Evolutionary conservation across 1,140 invertebrate species (phyloP).

Genomic region (Rhysida immarginata): DNA sequence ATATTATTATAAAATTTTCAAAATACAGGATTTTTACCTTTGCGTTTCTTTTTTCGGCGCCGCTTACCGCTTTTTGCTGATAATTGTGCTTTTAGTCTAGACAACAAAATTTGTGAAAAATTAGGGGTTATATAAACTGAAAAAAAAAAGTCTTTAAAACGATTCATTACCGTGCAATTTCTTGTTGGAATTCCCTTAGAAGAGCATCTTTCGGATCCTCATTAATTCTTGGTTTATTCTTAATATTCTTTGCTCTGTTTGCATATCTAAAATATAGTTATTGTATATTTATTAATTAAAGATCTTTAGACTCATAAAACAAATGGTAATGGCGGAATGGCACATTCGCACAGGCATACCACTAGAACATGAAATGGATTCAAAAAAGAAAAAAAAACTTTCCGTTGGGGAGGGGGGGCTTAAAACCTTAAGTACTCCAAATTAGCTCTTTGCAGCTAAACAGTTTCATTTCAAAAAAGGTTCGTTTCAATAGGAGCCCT

Average conservation of each 20-base stretch:
- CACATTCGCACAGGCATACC: too few species aligned
- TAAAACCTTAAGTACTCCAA: too few species aligned
- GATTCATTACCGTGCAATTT: conserved; percentile 45
- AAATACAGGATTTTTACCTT: conserved; percentile 9
- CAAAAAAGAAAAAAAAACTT: too few species aligned
- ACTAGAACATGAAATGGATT: too few species aligned
- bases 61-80: conserved; percentile 26
- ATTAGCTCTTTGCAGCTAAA: too few species aligned
- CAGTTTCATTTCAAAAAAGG: too few species aligned
- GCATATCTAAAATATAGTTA: conserved; percentile 59
- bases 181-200: conserved; percentile 70
- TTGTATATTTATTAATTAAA: too few species aligned
- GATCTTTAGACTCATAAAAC: too few species aligned
- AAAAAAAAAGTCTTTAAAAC: neutral
- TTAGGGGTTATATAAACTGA: neutral
- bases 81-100: conserved; percentile 31
- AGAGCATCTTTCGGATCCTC: conserved; percentile 89
- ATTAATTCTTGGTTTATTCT: conserved; percentile 89
- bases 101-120: conserved; percentile 5
- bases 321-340: too few species aligned
- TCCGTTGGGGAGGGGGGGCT: too few species aligned
- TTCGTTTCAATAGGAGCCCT: too few species aligned
- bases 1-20: conserved; percentile 6
- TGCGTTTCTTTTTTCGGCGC: conserved; percentile 24
- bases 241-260: conserved; percentile 84